Percentiles rank a stretch among this genome's conserved stretches.
Conservation (phyloP, 2,113 vertebrate species). For the Mirza zaza region DNA sequence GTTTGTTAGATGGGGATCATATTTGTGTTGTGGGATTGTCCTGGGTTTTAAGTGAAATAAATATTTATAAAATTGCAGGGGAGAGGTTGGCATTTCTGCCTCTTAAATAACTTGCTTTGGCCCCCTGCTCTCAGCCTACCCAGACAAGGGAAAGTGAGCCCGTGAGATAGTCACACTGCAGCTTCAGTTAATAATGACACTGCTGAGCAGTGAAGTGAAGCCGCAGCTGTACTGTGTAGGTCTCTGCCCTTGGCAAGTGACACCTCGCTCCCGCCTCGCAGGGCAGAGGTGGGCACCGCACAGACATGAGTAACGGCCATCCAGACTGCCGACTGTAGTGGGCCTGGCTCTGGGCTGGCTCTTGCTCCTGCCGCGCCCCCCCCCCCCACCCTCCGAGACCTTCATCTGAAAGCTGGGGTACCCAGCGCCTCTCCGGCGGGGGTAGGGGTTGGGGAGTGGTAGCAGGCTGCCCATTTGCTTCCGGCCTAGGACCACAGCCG, state of each 20-base stretch:
- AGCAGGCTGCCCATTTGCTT: not conserved
- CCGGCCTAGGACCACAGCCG: not conserved
- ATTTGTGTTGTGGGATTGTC: not conserved
- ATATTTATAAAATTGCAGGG: not conserved
- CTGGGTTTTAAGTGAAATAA: not conserved
- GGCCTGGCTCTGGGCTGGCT: not conserved
- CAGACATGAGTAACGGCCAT: accelerated
- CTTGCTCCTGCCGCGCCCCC: not conserved
- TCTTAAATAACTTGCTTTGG: not conserved
- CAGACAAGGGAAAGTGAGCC: not conserved
- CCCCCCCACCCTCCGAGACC: no score
- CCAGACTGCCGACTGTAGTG: accelerated
- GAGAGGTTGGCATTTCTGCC: not conserved
- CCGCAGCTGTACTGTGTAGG: not conserved
- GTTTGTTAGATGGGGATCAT: not conserved
- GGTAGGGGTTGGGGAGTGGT: accelerated
- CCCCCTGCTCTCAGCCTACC: not conserved
- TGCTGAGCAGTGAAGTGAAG: accelerated
- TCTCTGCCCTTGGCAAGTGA: not conserved
- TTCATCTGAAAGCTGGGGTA: not conserved
- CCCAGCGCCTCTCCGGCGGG: accelerated
- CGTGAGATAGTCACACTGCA: accelerated
- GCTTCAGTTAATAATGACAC: not conserved
- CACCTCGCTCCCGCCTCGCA: accelerated
- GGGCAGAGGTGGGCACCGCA: accelerated